Percentiles rank a stretch among this genome's conserved stretches.
Evolutionary conservation across 2,113 vertebrate species (phyloP).

Genomic region (Elachura formosa): DNA sequence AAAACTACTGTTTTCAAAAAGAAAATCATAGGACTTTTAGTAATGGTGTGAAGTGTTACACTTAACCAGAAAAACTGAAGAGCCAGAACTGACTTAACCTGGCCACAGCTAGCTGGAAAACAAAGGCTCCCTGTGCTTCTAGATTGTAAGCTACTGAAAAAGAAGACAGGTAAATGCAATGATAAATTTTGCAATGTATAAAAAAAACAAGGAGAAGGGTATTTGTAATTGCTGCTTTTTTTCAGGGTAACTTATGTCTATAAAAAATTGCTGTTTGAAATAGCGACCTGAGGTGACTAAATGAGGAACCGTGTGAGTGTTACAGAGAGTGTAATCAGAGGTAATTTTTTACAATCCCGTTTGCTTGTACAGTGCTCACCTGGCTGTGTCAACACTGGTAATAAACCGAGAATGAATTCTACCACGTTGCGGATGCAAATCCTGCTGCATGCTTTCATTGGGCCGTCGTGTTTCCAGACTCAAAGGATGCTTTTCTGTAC

Average conservation of each 20-base stretch:
- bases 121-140: conserved; percentile 73
- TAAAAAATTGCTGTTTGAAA: conserved; percentile 70
- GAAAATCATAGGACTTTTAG: conserved; percentile 42
- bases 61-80: conserved; percentile 73
- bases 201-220: conserved; percentile 53
- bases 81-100: conserved; percentile 63
- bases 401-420: conserved; percentile 69
- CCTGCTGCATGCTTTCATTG: conserved; percentile 77
- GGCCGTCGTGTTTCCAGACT: conserved; percentile 65
- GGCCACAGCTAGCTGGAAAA: conserved; percentile 70
- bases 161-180: conserved; percentile 55
- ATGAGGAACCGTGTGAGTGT: conserved; percentile 58
- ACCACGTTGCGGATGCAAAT: conserved; percentile 51
- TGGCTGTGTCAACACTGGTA: conserved; percentile 76
- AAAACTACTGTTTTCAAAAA: not conserved
- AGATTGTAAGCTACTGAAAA: conserved; percentile 71
- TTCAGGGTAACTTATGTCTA: conserved; percentile 80
- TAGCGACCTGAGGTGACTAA: conserved; percentile 74
- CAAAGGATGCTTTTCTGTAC: conserved; percentile 64
- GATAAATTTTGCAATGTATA: conserved; percentile 47
- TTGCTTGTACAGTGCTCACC: conserved; percentile 74
- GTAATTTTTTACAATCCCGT: conserved; percentile 65
- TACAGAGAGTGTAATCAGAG: conserved; percentile 70
- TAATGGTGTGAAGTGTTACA: conserved; percentile 65
- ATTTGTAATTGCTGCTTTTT: conserved; percentile 83